phyloP scores from a whole-genome alignment of 2,888 invertebrate species.

The Brachynemurus nebulosus region DNA sequence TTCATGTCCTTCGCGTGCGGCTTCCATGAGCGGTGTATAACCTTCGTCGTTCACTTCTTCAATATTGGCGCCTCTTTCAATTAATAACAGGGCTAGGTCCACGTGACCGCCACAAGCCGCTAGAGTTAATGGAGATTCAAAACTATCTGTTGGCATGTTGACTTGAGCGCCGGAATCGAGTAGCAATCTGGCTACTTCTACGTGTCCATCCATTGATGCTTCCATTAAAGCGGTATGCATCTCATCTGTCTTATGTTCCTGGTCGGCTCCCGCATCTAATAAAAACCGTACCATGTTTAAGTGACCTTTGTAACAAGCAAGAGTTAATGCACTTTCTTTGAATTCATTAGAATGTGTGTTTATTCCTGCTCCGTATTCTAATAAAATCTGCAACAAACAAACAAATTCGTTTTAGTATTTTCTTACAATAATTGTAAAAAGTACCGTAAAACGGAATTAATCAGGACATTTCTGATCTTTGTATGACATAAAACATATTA shows the following conservation, averaged over 20 bases:
- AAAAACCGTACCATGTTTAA: constrained; percentile 94
- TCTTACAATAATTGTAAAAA: no score
- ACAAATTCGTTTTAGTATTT: not conserved
- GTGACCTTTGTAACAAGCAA: constrained; percentile 80
- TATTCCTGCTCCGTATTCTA: constrained; percentile 91
- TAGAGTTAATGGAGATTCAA: constrained; percentile 94
- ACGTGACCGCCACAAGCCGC: constrained; percentile 99
- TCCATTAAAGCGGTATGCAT: constrained; percentile 99
- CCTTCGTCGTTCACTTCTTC: constrained; percentile 99
- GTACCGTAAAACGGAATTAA: no score
- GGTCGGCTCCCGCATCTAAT: constrained; percentile 88
- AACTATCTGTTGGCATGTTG: constrained; percentile 98
- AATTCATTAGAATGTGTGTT: constrained; percentile 99
- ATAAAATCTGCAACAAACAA: constrained; percentile 43
- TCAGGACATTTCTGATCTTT: no score
- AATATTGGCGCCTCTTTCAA: constrained; percentile 95
- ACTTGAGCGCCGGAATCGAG: constrained; percentile 95
- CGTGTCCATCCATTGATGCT: constrained; percentile 99
- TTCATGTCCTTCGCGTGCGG: constrained; percentile 95
- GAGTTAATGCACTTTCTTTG: constrained; percentile 92
- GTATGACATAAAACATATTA: no score
- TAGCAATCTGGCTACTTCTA: constrained; percentile 88
- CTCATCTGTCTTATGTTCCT: constrained; percentile 98
- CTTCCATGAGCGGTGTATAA: constrained; percentile 98
- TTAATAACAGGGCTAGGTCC: constrained; percentile 85